Base-by-base conservation (phyloP, 2,888 invertebrate genomes). In the Dynastes maya region DNA sequence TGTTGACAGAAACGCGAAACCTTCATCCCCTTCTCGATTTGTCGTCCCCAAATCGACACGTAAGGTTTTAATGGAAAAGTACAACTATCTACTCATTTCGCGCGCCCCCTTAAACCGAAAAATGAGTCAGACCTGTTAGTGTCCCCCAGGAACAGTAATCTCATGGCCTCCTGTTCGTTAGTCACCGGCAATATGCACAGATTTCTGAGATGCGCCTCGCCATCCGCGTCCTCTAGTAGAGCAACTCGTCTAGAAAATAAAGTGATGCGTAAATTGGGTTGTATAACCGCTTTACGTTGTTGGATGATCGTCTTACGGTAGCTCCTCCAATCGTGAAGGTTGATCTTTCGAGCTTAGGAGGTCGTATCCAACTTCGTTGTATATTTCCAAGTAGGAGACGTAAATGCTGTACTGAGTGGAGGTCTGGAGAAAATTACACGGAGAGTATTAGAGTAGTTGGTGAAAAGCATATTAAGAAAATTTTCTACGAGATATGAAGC, bases 311-410 rank as follows among this genome's bases (percentile, higher is more conserved):
- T 89, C 11, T 89, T 86, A 90, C 90, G 90, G 90, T 81, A 91
- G 85, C 84, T 91, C 90, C 81, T 91, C 90, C 78, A 90, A 83
- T 81, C 85, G 85, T 37, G 85, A 84, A 84, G 83, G 81, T 77
- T 84, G 86, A 82, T 86, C 86, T 82, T 86, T 89, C 49, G 89
- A 86, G 83, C 89, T 89, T 65, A 91, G 84, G 70, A 91, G 84
- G 85, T 91, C 91, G 83, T 90, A 91, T 11, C 91, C 90, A 75
- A 88, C 87, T 85, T 91, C 91, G 84, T 91, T 91, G 85, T 91
- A 91, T 77, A 91, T 91, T 86, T 91, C 91, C 85, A 91, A 86
- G 82, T 90, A 91, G 1, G 91, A 90, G 76, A 91, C 87, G 82
- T 89, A 89, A 77, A 90, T 84, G 58, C 87, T 84, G 83, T 86